Percentiles rank a stretch among this genome's conserved stretches.
Evolutionary conservation across 2,113 vertebrate genomes (phyloP).

Genomic region (Nansenia antarctica): DNA sequence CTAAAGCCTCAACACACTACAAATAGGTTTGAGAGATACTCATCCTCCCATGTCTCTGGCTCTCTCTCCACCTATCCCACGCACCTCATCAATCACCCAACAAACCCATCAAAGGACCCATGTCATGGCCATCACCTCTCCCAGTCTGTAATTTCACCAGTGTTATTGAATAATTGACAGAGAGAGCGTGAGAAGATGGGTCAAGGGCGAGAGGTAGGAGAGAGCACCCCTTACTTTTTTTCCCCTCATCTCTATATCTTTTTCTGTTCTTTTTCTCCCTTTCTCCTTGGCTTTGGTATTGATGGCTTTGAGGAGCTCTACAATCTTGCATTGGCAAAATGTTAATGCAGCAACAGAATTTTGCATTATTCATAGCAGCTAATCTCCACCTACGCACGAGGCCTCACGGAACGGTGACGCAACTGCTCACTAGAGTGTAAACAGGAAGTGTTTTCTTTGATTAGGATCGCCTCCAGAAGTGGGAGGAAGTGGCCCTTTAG

Average conservation of each 20-base stretch:
- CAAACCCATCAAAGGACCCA: too few species aligned
- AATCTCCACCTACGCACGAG: slow-evolving; percentile 50
- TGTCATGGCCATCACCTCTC: slow-evolving; percentile 45
- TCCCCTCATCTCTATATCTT: slow-evolving; percentile 26
- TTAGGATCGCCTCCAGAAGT: too few species aligned
- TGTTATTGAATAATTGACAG: too few species aligned
- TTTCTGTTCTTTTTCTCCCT: slow-evolving; percentile 30
- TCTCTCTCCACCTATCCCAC: slow-evolving; percentile 24
- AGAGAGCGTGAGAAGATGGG: too few species aligned
- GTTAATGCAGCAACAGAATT: slow-evolving; percentile 52
- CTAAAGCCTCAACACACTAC: too few species aligned
- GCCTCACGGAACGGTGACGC: slow-evolving; percentile 35
- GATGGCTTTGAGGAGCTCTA: slow-evolving; percentile 49
- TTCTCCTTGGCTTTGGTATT: slow-evolving; percentile 41
- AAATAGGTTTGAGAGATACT: too few species aligned
- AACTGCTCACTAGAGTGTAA: slow-evolving; percentile 33
- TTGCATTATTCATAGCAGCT: slow-evolving; percentile 58
- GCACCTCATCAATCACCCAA: not conserved
- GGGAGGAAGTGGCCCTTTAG: too few species aligned
- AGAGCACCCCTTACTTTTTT: slow-evolving; percentile 49
- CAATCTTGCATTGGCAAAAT: slow-evolving; percentile 50
- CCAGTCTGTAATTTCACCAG: too few species aligned
- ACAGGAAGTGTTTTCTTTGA: slow-evolving; percentile 45
- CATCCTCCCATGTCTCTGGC: not conserved
- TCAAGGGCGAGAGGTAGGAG: too few species aligned